These are phyloP conservation scores for Patella pellucida DNA, from an alignment of 2,888 invertebrate genomes.

Conservation along the genomic window DNA sequence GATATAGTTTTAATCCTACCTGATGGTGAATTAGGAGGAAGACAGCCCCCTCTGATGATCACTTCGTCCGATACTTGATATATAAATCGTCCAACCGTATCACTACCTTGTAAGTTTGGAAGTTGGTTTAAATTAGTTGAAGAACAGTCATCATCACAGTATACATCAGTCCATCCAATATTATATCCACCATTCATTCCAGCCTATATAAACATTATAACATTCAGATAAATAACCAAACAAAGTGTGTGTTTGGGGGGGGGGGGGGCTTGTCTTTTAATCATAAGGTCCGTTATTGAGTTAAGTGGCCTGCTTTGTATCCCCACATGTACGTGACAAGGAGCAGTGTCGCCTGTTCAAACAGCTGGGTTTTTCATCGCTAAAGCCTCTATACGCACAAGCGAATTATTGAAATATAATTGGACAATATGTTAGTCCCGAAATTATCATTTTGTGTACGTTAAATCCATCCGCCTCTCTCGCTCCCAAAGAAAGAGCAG, in stretches of 20 bases:
- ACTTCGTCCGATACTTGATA: constrained; percentile 48
- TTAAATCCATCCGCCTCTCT: too few species aligned
- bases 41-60: constrained; percentile 57
- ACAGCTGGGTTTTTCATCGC: too few species aligned
- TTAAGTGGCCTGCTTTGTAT: neutral
- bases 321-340: neutral
- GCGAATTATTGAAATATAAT: too few species aligned
- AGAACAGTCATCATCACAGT: constrained; percentile 27
- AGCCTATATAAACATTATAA: constrained; percentile 75
- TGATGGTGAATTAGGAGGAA: constrained; percentile 20
- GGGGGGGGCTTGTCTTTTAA: too few species aligned
- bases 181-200: constrained; percentile 98
- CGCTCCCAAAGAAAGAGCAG: too few species aligned
- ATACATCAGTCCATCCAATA: constrained; percentile 74
- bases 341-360: too few species aligned
- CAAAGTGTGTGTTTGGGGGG: too few species aligned
- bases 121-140: constrained; percentile 1
- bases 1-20: constrained; percentile 4
- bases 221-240: neutral
- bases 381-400: too few species aligned
- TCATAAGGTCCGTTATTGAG: neutral
- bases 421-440: too few species aligned
- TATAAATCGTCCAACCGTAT: constrained; percentile 52
- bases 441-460: too few species aligned
- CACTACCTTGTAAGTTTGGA: constrained; percentile 40